Conservation (phyloP, 2,888 invertebrate species). For the Heterodera filipjevi region DNA sequence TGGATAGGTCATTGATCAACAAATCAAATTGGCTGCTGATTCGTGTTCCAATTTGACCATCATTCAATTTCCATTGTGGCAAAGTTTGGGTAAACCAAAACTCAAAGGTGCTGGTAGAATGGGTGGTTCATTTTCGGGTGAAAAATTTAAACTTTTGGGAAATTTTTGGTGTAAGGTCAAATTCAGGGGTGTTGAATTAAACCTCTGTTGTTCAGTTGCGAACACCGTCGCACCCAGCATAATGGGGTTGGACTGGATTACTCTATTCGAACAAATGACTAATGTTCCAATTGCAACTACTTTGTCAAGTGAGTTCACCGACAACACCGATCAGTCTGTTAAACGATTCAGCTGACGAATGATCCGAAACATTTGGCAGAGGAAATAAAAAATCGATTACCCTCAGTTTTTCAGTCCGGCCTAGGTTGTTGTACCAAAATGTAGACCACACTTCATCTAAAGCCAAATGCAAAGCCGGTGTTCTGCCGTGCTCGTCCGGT, state of each 20-base stretch:
- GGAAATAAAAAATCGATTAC: slow-evolving; percentile 16
- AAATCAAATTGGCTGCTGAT: too few relatives aligned
- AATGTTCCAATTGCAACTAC: not conserved
- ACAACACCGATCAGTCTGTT: too few relatives aligned
- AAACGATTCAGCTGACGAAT: not conserved
- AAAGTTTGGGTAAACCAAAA: too few relatives aligned
- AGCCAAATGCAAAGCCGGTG: slow-evolving; percentile 34
- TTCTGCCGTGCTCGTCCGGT: slow-evolving; percentile 43
- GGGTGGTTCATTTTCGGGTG: not conserved
- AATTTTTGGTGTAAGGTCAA: not conserved
- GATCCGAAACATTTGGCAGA: not conserved
- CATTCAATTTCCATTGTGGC: not conserved
- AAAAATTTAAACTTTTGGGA: not conserved
- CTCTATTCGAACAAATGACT: not conserved
- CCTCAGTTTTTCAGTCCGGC: slow-evolving; percentile 20
- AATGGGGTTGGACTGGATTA: not conserved
- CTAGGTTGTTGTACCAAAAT: slow-evolving; percentile 38
- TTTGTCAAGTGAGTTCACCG: not conserved
- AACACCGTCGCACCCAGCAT: not conserved
- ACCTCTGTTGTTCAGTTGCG: not conserved
- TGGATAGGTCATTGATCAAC: too few relatives aligned
- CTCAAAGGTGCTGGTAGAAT: not conserved
- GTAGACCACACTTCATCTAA: slow-evolving; percentile 38
- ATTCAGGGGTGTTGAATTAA: not conserved
- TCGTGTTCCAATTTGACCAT: too few relatives aligned